Percentiles rank a stretch among this genome's conserved stretches.
Evolutionary conservation across 2,113 vertebrate genomes (phyloP).

Genomic region (Microtus montanus): DNA sequence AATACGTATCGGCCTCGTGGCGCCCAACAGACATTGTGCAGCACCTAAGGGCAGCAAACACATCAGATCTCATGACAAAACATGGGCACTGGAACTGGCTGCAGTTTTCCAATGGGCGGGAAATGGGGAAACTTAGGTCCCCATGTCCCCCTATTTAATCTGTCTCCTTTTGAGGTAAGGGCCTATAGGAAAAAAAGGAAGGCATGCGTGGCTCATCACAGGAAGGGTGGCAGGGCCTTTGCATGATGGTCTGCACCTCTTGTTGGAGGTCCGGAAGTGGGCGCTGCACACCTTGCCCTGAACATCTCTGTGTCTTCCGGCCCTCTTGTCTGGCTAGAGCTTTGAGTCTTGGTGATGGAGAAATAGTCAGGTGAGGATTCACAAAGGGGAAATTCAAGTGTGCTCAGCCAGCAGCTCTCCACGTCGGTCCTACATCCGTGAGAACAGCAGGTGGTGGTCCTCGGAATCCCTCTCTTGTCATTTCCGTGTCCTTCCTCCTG

Average conservation of each 20-base stretch:
- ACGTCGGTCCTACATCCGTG: not conserved
- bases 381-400: not conserved
- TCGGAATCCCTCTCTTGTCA: not conserved
- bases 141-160: not conserved
- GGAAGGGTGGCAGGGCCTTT: not conserved
- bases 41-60: not conserved
- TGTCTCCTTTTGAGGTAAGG: not conserved
- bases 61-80: not conserved
- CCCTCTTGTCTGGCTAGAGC: not conserved
- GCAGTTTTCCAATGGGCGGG: not conserved
- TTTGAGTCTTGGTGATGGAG: not conserved
- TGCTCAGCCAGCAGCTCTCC: not conserved
- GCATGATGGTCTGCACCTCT: not conserved
- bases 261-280: not conserved
- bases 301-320: not conserved
- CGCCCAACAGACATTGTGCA: too few species aligned
- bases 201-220: rapidly evolving
- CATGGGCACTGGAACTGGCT: not conserved
- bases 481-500: not conserved
- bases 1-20: not conserved
- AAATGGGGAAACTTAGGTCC: not conserved
- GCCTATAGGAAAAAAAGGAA: not conserved
- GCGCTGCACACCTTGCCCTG: not conserved
- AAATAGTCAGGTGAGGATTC: too few species aligned
- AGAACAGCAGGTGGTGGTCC: not conserved